These are phyloP conservation scores for Marronus borbonicus DNA, from an alignment of 2,888 invertebrate species.

Conservation along the genomic window DNA sequence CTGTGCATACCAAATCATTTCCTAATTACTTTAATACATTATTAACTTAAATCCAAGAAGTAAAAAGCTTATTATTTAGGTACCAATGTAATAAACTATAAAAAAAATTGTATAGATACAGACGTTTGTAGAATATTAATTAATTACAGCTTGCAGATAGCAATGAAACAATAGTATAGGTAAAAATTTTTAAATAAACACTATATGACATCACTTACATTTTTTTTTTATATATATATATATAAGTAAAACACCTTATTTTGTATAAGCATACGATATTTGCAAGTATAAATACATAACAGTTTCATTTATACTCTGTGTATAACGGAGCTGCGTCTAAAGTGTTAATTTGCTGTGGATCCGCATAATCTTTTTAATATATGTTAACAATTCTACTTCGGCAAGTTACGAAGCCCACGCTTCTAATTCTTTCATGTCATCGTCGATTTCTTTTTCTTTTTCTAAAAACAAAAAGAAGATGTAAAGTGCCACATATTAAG, in stretches of 20 bases:
- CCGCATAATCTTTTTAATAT: background rate
- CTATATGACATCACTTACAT: slow-evolving; percentile 1
- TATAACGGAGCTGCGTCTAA: slow-evolving; percentile 38
- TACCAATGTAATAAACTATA: background rate
- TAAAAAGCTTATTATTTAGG: too few species aligned
- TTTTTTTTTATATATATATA: background rate
- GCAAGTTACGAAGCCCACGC: slow-evolving; percentile 81
- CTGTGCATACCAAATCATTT: too few species aligned
- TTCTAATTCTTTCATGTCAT: slow-evolving; percentile 82
- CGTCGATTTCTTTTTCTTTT: slow-evolving; percentile 77
- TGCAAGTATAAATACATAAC: slow-evolving; percentile 37
- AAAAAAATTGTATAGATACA: slow-evolving; percentile 8
- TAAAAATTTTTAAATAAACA: slow-evolving; percentile 18
- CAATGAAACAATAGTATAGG: background rate
- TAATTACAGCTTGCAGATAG: slow-evolving; percentile 3
- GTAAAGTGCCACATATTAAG: background rate
- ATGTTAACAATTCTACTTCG: background rate
- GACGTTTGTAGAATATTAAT: background rate
- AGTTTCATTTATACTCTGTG: slow-evolving; percentile 30
- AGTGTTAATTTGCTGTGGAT: slow-evolving; percentile 25
- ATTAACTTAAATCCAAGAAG: too few species aligned
- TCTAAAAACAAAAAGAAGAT: slow-evolving; percentile 68
- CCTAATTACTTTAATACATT: too few species aligned
- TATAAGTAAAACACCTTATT: slow-evolving; percentile 40
- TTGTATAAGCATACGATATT: slow-evolving; percentile 46